A percentile compares a stretch with the other conserved stretches of the same genome.
Conservation (phyloP, 1,140 invertebrate genomes). For the Drosophila sp. region DNA sequence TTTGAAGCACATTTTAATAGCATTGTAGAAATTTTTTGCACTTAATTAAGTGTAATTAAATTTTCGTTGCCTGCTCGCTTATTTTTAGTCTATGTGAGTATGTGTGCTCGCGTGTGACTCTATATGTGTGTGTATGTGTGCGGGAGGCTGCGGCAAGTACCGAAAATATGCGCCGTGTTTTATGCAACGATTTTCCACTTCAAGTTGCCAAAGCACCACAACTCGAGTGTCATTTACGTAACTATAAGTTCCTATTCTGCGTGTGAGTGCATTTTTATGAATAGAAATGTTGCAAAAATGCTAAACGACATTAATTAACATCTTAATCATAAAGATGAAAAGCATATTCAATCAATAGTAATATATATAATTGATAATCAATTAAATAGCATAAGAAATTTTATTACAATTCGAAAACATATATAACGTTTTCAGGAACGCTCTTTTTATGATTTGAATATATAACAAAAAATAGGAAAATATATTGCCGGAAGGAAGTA, state of each 20-base stretch:
- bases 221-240: constrained; percentile 48
- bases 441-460: no score
- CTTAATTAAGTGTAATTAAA: constrained; percentile 83
- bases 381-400: no score
- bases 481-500: not conserved
- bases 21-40: constrained; percentile 81
- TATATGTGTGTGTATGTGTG: constrained; percentile 10
- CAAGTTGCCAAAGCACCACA: constrained; percentile 64
- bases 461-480: not conserved
- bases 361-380: no score
- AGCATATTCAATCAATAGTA: not conserved
- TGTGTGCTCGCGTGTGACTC: not conserved
- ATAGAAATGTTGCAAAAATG: constrained; percentile 1
- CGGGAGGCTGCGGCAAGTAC: constrained; percentile 33
- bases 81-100: constrained; percentile 32
- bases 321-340: not conserved
- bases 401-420: no score
- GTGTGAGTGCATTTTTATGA: constrained; percentile 1
- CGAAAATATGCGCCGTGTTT: constrained; percentile 68
- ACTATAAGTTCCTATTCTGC: constrained; percentile 33
- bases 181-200: constrained; percentile 63
- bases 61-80: constrained; percentile 73
- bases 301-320: constrained; percentile 20
- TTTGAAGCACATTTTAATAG: constrained; percentile 81
- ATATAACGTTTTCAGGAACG: no score